Evolutionary conservation across 2,797 vertebrate genomes (phyloP).

Genomic region (Peromyscus melanophrys): DNA sequence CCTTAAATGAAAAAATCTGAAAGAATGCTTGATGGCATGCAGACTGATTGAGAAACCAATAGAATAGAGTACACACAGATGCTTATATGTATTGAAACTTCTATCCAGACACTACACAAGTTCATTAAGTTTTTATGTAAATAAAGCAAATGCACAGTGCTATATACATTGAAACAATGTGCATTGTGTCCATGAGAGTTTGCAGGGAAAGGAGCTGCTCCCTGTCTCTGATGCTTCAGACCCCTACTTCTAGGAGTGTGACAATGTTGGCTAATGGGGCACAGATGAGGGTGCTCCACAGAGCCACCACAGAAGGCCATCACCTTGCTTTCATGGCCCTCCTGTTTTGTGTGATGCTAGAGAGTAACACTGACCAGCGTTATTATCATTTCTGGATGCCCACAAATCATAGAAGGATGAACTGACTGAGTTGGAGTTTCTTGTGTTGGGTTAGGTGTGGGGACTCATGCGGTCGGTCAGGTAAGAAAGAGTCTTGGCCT

Average conservation of each 20-base stretch:
- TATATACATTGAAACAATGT: background rate
- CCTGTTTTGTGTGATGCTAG: background rate
- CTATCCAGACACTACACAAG: background rate
- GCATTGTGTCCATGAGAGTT: background rate
- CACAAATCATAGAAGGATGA: background rate
- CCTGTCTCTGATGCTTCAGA: background rate
- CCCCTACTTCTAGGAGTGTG: background rate
- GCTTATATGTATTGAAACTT: slow-evolving; percentile 24
- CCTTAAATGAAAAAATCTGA: slow-evolving; percentile 34
- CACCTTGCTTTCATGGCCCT: background rate
- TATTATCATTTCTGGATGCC: background rate
- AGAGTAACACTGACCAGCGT: background rate
- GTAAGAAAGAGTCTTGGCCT: background rate
- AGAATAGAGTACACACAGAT: background rate
- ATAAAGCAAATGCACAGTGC: background rate
- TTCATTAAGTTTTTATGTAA: slow-evolving; percentile 24
- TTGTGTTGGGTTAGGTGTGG: background rate
- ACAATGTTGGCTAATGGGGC: background rate
- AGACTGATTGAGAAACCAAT: slow-evolving; percentile 19
- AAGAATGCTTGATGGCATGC: slow-evolving; percentile 5
- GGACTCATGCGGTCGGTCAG: background rate
- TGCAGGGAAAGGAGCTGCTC: background rate
- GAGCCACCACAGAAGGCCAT: background rate
- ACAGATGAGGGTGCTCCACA: background rate
- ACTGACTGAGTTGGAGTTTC: background rate